A percentile compares a stretch with the other conserved stretches of the same genome.
phyloP scores from a whole-genome alignment of 2,113 vertebrate species.

The Phycodurus eques region DNA sequence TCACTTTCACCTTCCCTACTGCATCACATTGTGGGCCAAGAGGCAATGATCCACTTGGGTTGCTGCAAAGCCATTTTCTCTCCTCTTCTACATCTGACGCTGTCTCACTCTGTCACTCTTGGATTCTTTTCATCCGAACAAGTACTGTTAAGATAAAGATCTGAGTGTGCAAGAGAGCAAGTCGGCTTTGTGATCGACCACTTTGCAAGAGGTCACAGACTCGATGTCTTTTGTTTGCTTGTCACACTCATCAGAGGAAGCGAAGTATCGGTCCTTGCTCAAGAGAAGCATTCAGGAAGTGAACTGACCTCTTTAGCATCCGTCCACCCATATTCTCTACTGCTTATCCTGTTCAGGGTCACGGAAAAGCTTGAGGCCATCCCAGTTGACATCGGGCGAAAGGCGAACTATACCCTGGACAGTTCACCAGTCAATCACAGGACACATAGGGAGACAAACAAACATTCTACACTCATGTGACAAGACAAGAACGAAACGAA shows the following conservation, averaged over 20 bases:
- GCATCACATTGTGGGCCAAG: neutral
- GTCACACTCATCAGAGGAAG: neutral
- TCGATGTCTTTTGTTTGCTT: neutral
- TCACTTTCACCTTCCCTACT: slow-evolving; percentile 8
- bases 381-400: too few species aligned
- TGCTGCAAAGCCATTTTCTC: neutral
- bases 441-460: too few species aligned
- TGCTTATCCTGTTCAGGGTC: too few species aligned
- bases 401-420: too few species aligned
- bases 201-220: neutral
- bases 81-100: neutral
- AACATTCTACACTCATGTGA: too few species aligned
- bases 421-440: too few species aligned
- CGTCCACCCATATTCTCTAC: too few species aligned
- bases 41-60: slow-evolving; percentile 12
- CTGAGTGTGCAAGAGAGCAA: neutral
- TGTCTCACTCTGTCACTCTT: neutral
- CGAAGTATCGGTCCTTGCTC: neutral
- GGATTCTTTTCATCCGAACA: neutral
- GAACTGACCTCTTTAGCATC: too few species aligned
- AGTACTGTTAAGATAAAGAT: neutral
- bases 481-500: too few species aligned
- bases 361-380: too few species aligned
- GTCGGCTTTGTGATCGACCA: neutral
- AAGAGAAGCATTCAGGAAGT: neutral